phyloP scores from a whole-genome alignment of 2,797 vertebrate species.

The Myotis pilosus region DNA sequence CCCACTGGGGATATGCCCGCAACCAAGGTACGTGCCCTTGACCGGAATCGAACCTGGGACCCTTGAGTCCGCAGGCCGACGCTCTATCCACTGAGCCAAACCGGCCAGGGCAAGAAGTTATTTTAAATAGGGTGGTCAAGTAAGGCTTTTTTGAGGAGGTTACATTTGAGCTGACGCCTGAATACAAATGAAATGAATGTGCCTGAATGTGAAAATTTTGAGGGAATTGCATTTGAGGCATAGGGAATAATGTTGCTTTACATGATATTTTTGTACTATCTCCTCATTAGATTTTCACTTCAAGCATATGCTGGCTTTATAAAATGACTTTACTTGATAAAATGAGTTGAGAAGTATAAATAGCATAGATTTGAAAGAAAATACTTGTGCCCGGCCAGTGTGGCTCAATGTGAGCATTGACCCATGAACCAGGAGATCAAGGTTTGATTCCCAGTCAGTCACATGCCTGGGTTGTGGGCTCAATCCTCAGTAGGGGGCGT shows the following conservation, averaged over 20 bases:
- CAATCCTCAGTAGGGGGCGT: no score
- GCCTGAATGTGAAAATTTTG: background rate
- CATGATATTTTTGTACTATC: background rate
- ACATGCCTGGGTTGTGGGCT: no score
- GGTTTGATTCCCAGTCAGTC: no score
- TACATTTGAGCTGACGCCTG: background rate
- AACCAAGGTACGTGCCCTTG: no score
- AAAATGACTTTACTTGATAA: background rate
- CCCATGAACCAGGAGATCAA: no score
- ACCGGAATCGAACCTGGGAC: no score
- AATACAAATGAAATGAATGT: background rate
- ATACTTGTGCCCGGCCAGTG: background rate
- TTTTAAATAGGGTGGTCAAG: background rate
- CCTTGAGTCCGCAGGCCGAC: no score
- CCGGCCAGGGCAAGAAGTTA: background rate
- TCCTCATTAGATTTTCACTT: slow-evolving; percentile 28
- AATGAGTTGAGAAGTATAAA: background rate
- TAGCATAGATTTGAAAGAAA: background rate
- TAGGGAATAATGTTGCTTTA: background rate
- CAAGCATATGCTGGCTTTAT: background rate
- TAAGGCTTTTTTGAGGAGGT: background rate
- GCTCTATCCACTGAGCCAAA: no score
- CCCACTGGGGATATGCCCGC: no score
- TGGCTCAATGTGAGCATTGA: no score
- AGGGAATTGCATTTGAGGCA: background rate